Conservation (phyloP, 2,888 invertebrate species). For the Pristionchus japonicus region DNA sequence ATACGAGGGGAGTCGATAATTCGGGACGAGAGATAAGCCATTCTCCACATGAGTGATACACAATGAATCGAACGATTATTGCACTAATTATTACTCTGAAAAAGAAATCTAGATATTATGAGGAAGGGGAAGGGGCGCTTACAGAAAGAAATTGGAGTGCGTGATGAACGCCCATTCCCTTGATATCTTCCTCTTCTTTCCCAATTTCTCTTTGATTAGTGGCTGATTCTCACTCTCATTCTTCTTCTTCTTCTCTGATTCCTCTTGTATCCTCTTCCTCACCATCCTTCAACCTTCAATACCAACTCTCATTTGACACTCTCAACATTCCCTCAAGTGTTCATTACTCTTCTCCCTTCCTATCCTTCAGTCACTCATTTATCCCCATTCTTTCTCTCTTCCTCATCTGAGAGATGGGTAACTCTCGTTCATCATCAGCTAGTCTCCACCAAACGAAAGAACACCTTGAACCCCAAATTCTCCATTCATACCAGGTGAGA, state of each 20-base stretch:
- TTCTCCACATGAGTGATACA: slow-evolving; percentile 8
- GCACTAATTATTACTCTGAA: background rate
- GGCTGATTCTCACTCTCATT: background rate
- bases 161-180: background rate
- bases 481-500: background rate
- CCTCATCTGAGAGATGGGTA: slow-evolving; percentile 37
- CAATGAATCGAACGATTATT: slow-evolving; percentile 1
- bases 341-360: slow-evolving; percentile 2
- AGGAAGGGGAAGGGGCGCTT: background rate
- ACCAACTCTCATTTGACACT: background rate
- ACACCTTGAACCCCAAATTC: slow-evolving; percentile 41
- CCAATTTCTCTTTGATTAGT: background rate
- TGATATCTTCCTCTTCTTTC: background rate
- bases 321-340: background rate
- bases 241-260: slow-evolving; percentile 31
- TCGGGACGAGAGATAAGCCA: slow-evolving; percentile 47
- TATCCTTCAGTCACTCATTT: background rate
- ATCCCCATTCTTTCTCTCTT: background rate
- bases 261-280: background rate
- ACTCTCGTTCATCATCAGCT: slow-evolving; percentile 15
- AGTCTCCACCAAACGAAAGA: slow-evolving; percentile 36
- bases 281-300: slow-evolving; percentile 5
- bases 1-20: slow-evolving; percentile 49
- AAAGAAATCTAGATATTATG: background rate
- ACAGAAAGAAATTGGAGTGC: background rate